These are phyloP conservation scores for Drosophila simulans DNA, from an alignment of 1,140 invertebrate species.

Conservation along the genomic window DNA sequence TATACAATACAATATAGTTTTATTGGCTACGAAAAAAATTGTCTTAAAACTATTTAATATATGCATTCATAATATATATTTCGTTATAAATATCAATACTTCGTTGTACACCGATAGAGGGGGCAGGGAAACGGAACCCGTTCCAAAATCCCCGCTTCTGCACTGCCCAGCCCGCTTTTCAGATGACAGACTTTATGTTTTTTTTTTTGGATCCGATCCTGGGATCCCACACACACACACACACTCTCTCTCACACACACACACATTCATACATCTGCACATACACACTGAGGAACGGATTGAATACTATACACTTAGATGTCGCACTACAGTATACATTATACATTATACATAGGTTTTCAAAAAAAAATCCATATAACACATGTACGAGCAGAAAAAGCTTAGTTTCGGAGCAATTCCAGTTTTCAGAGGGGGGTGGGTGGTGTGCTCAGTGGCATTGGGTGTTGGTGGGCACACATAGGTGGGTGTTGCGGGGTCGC, in stretches of 20 bases:
- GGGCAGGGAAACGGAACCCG: neutral
- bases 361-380: slow-evolving; percentile 55
- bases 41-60: slow-evolving; percentile 75
- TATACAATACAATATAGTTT: slow-evolving; percentile 54
- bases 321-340: slow-evolving; percentile 44
- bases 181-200: neutral
- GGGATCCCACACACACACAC: slow-evolving; percentile 12
- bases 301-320: slow-evolving; percentile 76
- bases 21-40: slow-evolving; percentile 77
- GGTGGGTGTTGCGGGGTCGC: neutral
- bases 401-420: slow-evolving; percentile 58
- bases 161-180: slow-evolving; percentile 23
- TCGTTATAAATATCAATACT: slow-evolving; percentile 71
- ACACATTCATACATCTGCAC: slow-evolving; percentile 3
- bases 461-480: too few species aligned
- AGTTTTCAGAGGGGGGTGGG: slow-evolving; percentile 4
- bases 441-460: neutral
- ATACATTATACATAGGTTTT: slow-evolving; percentile 15
- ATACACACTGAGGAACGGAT: slow-evolving; percentile 70
- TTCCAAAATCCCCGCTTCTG: slow-evolving; percentile 4
- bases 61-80: slow-evolving; percentile 33
- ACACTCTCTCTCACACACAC: neutral
- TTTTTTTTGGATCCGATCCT: neutral
- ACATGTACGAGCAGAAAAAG: slow-evolving; percentile 68
- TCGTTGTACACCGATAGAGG: slow-evolving; percentile 63